phyloP scores from a whole-genome alignment of 92 coral and sea anemone species.

The Porites cylindrica region DNA sequence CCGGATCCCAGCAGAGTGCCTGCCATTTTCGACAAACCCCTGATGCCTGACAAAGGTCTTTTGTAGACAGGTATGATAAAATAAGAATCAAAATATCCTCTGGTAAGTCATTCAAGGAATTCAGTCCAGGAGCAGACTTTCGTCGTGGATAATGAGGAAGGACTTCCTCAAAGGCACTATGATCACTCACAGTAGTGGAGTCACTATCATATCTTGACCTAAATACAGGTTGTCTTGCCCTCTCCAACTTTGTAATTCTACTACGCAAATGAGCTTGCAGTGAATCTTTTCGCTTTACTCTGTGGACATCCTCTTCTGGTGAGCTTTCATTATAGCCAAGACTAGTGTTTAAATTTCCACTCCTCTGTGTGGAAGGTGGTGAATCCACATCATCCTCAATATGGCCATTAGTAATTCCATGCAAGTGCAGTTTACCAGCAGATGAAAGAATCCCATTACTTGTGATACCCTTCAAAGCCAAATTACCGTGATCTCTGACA shows the following conservation, averaged over 20 bases:
- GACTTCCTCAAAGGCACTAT: constrained; percentile 74
- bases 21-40: constrained; percentile 96
- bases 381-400: constrained; percentile 30
- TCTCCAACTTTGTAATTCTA: constrained; percentile 72
- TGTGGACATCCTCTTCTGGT: constrained; percentile 59
- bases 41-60: constrained; percentile 86
- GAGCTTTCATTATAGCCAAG: constrained; percentile 82
- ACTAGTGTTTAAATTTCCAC: constrained; percentile 59
- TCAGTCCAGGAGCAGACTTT: constrained; percentile 30
- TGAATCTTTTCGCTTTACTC: constrained; percentile 78
- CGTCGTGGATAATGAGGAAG: constrained; percentile 42
- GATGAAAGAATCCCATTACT: constrained; percentile 25
- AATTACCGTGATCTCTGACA: constrained; percentile 45
- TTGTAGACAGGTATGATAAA: constrained; percentile 81
- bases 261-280: constrained; percentile 85
- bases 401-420: constrained; percentile 6
- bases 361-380: constrained; percentile 43
- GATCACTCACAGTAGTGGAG: constrained; percentile 88
- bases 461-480: constrained; percentile 14
- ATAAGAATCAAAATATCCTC: constrained; percentile 86
- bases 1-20: constrained; percentile 95
- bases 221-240: constrained; percentile 31
- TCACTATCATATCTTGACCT: constrained; percentile 83
- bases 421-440: constrained; percentile 2
- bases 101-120: constrained; percentile 78